Evolutionary conservation across 2,797 vertebrate genomes (phyloP), one percentile per base, ranked within the genome.

Genomic region (Acrossocheilus fasciatus): DNA sequence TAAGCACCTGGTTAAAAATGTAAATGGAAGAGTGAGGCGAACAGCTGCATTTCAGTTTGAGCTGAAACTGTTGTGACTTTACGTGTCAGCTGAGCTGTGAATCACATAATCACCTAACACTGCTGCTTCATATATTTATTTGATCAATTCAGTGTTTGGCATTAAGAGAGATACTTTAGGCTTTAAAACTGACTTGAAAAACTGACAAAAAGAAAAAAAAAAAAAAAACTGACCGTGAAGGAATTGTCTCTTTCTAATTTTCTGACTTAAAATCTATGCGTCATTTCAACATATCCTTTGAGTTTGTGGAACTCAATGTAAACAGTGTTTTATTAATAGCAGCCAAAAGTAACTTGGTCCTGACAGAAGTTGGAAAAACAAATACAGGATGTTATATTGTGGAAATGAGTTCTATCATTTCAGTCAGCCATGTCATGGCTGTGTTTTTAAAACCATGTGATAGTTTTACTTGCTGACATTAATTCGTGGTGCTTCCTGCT

Each of bases 1-100:
- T 59, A 41, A 78, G 41, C 20, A 43, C 14, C 47, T 83, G 39
- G 62, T 87, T 83, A 82, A 87, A 82, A 23, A 83, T 72, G 47
- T 36, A 83, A 62, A 73, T 20, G 14, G 66, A n/a, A 26, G 73
- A 34, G 77, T 54, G 34, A n/a, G 50, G 34, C 6, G 11, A 72
- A 78, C 30, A 54, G 34, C 76, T 2, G 4, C 30, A 73, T 11
- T 36, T 72, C 41, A 50, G 68, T 74, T 45, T 72, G 66, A 84
- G 11, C 18, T n/a, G 15, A 80, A 80, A 43, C 75, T 41, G 47
- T 20, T 87, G 26, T 50, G 74, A 86, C 81, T 62, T 47, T 26
- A 62, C 30, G 62, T 54, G 34, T 50, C 68, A 85, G 36, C 57
- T 4, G 23, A 59, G 12, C 34, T 75, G 73, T 18, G 47, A 76